Conservation (phyloP, 2,797 vertebrate species). For the Percopsis omiscomaycus region DNA sequence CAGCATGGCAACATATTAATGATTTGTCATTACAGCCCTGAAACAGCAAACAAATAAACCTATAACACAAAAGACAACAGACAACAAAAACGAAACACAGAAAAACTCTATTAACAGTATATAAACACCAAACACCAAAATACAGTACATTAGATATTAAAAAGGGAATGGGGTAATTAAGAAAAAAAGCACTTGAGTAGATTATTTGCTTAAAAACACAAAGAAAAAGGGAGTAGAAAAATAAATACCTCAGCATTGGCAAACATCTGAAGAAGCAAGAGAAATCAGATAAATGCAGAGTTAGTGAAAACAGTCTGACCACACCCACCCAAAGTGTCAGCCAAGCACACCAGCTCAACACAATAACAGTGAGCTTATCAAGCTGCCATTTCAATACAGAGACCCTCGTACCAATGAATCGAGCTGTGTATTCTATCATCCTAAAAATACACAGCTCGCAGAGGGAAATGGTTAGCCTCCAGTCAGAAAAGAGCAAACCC, state of each 20-base stretch:
- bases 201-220: constrained; percentile 66
- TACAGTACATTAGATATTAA: constrained; percentile 56
- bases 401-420: constrained; percentile 36
- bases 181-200: constrained; percentile 61
- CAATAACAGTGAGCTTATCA: constrained; percentile 63
- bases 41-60: constrained; percentile 10
- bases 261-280: constrained; percentile 85
- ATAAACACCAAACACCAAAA: constrained; percentile 34
- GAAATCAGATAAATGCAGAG: constrained; percentile 76
- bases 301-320: constrained; percentile 79
- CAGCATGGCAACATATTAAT: neutral
- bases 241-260: constrained; percentile 88
- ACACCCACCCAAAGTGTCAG: constrained; percentile 76
- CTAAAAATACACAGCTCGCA: constrained; percentile 31
- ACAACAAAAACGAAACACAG: constrained; percentile 7
- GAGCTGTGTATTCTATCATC: no score
- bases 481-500: constrained; percentile 51
- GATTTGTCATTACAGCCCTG: neutral
- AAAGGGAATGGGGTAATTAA: constrained; percentile 57
- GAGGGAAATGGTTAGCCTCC: constrained; percentile 54
- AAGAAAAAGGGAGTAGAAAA: constrained; percentile 62
- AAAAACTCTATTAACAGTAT: neutral
- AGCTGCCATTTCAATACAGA: constrained; percentile 57
- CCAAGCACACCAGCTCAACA: constrained; percentile 60
- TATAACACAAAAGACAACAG: neutral